These are phyloP conservation scores for Orientallactaga sibirica DNA, from an alignment of 2,797 vertebrate genomes.

Conservation along the genomic window DNA sequence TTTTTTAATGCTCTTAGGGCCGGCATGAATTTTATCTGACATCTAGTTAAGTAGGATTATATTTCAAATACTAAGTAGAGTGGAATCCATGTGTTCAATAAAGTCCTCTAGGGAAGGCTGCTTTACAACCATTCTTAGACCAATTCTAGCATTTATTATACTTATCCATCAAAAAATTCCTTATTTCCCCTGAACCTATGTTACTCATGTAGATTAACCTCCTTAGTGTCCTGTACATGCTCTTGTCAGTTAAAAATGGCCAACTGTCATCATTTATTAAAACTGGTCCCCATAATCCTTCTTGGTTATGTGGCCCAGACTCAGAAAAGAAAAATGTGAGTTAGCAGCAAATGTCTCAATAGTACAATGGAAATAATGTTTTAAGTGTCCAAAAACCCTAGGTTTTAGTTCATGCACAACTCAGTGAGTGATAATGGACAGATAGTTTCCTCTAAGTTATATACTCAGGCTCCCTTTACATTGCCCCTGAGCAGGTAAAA, in stretches of 20 bases:
- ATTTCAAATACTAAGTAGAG: conserved; percentile 55
- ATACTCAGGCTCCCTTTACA: conserved; percentile 26
- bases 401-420: conserved; percentile 15
- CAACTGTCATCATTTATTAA: conserved; percentile 35
- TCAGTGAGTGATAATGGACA: not conserved
- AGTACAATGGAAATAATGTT: conserved; percentile 1
- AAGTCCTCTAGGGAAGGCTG: conserved; percentile 51
- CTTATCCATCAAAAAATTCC: conserved; percentile 52
- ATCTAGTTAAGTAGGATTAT: conserved; percentile 47
- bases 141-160: conserved; percentile 62
- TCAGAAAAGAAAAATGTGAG: not conserved
- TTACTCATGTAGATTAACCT: conserved; percentile 55
- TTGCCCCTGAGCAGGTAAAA: conserved; percentile 42
- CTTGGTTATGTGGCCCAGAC: conserved; percentile 40
- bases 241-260: conserved; percentile 62
- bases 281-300: not conserved
- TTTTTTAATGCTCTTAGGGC: conserved; percentile 30
- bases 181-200: not conserved
- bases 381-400: not conserved
- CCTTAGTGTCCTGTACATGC: not conserved
- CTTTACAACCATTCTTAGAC: conserved; percentile 55
- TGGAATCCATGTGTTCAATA: conserved; percentile 48
- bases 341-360: not conserved
- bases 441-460: conserved; percentile 4
- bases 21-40: conserved; percentile 30